Percentiles rank a stretch among this genome's conserved stretches.
Evolutionary conservation across 2,888 invertebrate species (phyloP).

Genomic region (Thera obeliscata): DNA sequence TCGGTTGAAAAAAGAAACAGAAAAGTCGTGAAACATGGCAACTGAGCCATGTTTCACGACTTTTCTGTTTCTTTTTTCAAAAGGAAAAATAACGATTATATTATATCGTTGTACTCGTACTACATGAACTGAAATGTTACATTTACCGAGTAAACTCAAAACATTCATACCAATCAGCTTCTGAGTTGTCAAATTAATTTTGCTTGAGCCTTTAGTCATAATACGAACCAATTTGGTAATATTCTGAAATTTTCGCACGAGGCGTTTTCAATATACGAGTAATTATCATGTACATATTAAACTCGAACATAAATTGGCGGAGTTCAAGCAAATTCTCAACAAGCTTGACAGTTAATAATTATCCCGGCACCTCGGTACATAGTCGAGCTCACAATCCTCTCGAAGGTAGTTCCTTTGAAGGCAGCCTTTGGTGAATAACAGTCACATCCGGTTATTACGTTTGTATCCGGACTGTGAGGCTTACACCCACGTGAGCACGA

Average conservation of each 20-base stretch:
- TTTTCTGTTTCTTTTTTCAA: too few relatives aligned
- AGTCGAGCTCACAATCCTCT: slow-evolving; percentile 2
- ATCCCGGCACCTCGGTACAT: not conserved
- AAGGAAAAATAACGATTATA: too few relatives aligned
- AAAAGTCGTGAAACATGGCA: too few relatives aligned
- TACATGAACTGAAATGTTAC: too few relatives aligned
- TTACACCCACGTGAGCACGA: not conserved
- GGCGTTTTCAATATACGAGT: not conserved
- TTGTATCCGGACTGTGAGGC: slow-evolving; percentile 5
- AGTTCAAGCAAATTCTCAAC: slow-evolving; percentile 8
- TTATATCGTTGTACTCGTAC: too few relatives aligned
- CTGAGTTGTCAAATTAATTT: not conserved
- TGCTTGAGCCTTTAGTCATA: not conserved
- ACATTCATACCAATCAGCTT: not conserved
- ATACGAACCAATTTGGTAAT: not conserved
- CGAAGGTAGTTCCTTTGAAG: slow-evolving; percentile 10
- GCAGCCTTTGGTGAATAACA: slow-evolving; percentile 11
- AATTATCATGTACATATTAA: not conserved
- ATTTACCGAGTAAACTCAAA: too few relatives aligned
- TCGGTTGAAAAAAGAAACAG: too few relatives aligned
- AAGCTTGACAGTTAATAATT: slow-evolving; percentile 14
- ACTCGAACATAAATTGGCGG: slow-evolving; percentile 3
- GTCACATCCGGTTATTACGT: slow-evolving; percentile 14
- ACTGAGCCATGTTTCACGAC: too few relatives aligned
- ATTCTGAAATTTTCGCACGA: not conserved